These are phyloP conservation scores for Lithophane leautieri DNA, from an alignment of 2,888 invertebrate species.

Conservation along the genomic window DNA sequence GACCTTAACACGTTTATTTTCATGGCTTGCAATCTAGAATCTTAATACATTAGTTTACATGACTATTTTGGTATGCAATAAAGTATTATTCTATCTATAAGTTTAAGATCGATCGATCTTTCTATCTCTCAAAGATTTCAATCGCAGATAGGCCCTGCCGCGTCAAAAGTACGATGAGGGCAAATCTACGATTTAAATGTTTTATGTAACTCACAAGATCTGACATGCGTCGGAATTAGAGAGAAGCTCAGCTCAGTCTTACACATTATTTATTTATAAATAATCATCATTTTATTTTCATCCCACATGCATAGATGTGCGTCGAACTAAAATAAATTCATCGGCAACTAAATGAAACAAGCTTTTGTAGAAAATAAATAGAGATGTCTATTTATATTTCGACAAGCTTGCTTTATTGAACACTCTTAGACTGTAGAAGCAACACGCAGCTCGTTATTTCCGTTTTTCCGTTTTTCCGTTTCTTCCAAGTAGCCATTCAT, in stretches of 20 bases:
- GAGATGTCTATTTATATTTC: neutral
- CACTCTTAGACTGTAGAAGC: neutral
- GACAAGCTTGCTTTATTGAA: neutral
- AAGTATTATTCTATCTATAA: too few relatives aligned
- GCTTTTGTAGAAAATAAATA: neutral
- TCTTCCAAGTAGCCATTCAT: too few relatives aligned
- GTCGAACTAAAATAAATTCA: neutral
- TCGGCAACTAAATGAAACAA: neutral
- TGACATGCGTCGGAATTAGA: neutral
- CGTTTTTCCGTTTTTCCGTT: neutral
- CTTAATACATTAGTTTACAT: neutral
- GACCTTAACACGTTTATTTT: neutral
- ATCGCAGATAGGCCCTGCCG: too few relatives aligned
- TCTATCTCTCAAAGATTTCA: too few relatives aligned
- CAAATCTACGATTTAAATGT: too few relatives aligned
- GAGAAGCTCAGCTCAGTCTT: neutral
- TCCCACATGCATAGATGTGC: too few relatives aligned
- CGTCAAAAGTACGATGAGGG: too few relatives aligned
- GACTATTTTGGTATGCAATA: too few relatives aligned
- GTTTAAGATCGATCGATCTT: too few relatives aligned
- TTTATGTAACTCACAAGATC: neutral
- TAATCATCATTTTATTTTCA: neutral
- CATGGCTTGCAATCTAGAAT: neutral
- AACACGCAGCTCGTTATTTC: neutral
- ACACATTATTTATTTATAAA: neutral